Base-by-base conservation (phyloP, 2,113 vertebrate genomes). In the Syrrhaptes paradoxus region DNA sequence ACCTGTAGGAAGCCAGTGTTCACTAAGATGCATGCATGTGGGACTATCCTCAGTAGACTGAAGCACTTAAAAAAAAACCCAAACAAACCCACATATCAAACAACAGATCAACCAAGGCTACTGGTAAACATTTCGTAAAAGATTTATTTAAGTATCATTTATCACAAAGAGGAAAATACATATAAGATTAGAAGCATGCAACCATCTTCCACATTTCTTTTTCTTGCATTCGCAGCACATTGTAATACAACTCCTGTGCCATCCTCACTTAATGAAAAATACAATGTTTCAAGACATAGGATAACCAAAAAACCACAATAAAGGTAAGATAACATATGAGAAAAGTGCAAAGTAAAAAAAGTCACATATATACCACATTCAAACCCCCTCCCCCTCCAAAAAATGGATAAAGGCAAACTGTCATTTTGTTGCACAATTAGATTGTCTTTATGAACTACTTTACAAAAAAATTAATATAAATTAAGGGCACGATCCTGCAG, bases 131-230 rank as follows among this genome's bases (percentile, higher is more conserved):
- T 95, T 97, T 96, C 75, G 71, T 97, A 97, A 97, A 98, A 98
- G 97, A 97, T 98, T 98, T 98, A 98, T 98, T 98, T 97, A 98
- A 97, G 97, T 97, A 96, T 97, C 94, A 90, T 97, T 97, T 98
- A 97, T 97, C 93, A 98, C 97, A 98, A 96, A 97, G 97, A 96
- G 63, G 95, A 95, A 97, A 98, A 98, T 94, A 96, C 93, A 94
- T 96, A 91, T 34, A 95, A 96, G 95, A 97, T 97, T 93, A 97
- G 96, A 98, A 97, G 96, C 97, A 98, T 98, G 97, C 97, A 98
- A 95, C 94, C 86, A 87, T 91, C 90, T 81, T 95, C 92, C 70
- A 96, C 62, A 72, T 95, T 95, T 87, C 70, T 71, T 93, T 95
- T 94, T 93, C 87, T 89, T 84, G 71, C 81, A 91, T 93, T 95